phyloP scores from a whole-genome alignment of 2,113 vertebrate species.

The Lota lota region DNA sequence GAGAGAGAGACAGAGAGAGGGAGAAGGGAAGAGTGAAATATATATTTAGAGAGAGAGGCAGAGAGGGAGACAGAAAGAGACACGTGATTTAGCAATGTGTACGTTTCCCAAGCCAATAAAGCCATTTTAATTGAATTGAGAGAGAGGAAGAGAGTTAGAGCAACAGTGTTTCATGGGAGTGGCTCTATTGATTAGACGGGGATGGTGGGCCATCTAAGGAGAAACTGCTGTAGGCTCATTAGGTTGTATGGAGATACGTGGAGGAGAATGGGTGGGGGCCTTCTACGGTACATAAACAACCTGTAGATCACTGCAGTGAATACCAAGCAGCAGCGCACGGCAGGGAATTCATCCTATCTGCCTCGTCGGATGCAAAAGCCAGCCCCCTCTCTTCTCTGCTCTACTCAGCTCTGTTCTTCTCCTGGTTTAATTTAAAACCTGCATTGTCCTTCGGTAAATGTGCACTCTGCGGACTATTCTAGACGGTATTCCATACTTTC shows the following conservation, averaged over 20 bases:
- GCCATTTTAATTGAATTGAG: too few relatives aligned
- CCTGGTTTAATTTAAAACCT: too few relatives aligned
- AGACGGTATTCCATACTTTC: too few relatives aligned
- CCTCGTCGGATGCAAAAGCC: constrained; percentile 39
- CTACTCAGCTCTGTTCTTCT: background rate
- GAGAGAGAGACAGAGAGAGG: too few relatives aligned
- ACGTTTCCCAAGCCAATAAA: too few relatives aligned
- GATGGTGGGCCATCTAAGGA: constrained; percentile 1
- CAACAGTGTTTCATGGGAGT: constrained; percentile 4
- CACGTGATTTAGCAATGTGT: too few relatives aligned
- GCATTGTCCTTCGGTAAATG: too few relatives aligned
- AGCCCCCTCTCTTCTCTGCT: constrained; percentile 13
- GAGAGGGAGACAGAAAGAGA: too few relatives aligned
- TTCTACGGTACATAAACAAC: constrained; percentile 29
- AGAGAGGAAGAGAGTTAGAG: too few relatives aligned
- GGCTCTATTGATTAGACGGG: constrained; percentile 25
- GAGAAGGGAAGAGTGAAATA: background rate
- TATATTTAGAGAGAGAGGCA: background rate
- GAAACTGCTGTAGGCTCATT: constrained; percentile 24
- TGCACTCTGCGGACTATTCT: too few relatives aligned
- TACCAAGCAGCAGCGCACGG: constrained; percentile 26
- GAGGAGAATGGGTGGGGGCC: constrained; percentile 16
- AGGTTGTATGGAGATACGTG: constrained; percentile 25
- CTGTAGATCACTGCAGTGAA: constrained; percentile 43
- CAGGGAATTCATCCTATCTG: constrained; percentile 55